A percentile compares a stretch with the other conserved stretches of the same genome.
Evolutionary conservation across 2,113 vertebrate genomes (phyloP).

Genomic region (Scophthalmus maximus): DNA sequence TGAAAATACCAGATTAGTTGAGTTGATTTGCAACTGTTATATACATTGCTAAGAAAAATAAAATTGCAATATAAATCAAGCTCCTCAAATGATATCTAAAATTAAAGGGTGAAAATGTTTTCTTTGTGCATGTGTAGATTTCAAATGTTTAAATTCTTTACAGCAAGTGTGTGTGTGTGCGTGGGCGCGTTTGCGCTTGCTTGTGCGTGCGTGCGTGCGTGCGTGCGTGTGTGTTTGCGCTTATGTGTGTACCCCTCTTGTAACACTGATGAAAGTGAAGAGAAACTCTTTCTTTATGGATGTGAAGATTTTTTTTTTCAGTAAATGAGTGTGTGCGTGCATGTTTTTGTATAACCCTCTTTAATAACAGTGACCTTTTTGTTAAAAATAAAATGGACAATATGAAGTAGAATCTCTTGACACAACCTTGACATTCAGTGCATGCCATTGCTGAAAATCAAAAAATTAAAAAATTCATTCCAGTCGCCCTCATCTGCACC

Average conservation of each 20-base stretch:
- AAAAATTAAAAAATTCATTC: slow-evolving; percentile 7
- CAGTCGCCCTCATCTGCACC: neutral
- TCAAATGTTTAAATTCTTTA: too few species aligned
- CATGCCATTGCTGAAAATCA: neutral
- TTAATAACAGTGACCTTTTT: slow-evolving; percentile 1
- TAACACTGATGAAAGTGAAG: neutral
- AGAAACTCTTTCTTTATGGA: neutral
- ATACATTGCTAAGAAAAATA: slow-evolving; percentile 13
- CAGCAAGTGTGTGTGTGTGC: neutral
- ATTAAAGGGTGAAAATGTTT: too few species aligned
- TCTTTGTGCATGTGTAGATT: neutral
- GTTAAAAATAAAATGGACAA: slow-evolving; percentile 3
- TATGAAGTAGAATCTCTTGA: neutral
- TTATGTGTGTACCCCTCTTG: neutral
- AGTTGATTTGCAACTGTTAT: slow-evolving; percentile 8
- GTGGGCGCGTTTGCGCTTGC: neutral
- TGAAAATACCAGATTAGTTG: slow-evolving; percentile 26
- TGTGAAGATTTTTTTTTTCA: too few species aligned
- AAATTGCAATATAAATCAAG: too few species aligned
- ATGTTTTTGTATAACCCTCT: neutral
- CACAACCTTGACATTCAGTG: slow-evolving; percentile 4
- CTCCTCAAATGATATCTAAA: too few species aligned
- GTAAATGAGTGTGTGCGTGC: neutral
- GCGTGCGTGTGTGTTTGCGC: neutral
- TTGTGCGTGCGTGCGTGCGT: neutral